Conservation (phyloP, 2,113 vertebrate genomes). For the Sclerurus mexicanus region DNA sequence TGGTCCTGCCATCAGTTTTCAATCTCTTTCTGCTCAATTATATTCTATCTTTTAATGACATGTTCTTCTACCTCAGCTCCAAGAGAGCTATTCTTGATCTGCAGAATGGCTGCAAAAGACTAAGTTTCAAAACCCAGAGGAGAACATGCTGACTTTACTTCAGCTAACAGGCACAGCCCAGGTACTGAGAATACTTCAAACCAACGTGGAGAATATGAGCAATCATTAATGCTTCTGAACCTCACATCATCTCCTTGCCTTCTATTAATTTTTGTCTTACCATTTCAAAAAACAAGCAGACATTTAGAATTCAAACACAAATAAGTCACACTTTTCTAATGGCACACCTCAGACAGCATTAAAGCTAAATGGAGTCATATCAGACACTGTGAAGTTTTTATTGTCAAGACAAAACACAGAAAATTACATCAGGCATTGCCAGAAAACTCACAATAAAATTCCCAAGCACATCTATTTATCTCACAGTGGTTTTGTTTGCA, state of each 20-base stretch:
- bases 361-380: constrained; percentile 30
- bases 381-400: constrained; percentile 34
- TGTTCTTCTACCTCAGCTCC: neutral
- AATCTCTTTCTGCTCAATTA: constrained; percentile 16
- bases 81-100: neutral
- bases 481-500: neutral
- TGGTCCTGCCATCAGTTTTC: neutral
- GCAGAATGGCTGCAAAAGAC: neutral
- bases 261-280: neutral
- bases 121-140: constrained; percentile 1
- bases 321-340: constrained; percentile 11
- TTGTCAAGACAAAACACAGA: neutral
- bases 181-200: neutral
- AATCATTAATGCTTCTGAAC: neutral
- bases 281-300: neutral
- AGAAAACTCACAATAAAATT: constrained; percentile 18
- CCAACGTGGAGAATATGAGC: neutral
- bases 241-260: neutral
- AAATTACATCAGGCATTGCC: constrained; percentile 35
- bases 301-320: neutral
- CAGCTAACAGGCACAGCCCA: neutral
- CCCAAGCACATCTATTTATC: neutral
- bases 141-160: neutral
- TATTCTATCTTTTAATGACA: neutral
- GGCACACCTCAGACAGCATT: constrained; percentile 23